phyloP scores from a whole-genome alignment of 2,113 vertebrate species.

The Silurus meridionalis region DNA sequence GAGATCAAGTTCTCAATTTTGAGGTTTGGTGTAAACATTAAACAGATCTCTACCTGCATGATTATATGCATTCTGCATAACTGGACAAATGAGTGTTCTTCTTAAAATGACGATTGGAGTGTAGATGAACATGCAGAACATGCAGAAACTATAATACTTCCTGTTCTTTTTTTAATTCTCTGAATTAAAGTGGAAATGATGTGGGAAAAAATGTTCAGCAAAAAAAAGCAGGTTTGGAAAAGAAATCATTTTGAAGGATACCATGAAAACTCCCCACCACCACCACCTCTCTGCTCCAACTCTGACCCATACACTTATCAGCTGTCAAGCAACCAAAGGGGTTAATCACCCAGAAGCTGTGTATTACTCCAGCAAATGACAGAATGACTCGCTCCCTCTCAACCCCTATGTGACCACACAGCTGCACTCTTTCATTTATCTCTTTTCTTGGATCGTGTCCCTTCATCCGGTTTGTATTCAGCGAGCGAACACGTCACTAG shows the following conservation, averaged over 20 bases:
- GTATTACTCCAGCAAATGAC: constrained; percentile 21
- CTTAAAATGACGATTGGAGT: neutral
- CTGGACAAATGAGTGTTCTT: neutral
- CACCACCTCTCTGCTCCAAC: constrained; percentile 1
- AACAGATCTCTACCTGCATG: neutral
- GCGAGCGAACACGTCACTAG: constrained; percentile 52
- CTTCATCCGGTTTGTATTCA: constrained; percentile 66
- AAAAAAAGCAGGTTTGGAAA: neutral
- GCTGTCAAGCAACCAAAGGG: constrained; percentile 26
- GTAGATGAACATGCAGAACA: neutral
- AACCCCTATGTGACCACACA: constrained; percentile 60
- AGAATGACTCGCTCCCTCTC: constrained; percentile 32
- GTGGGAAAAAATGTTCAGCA: neutral
- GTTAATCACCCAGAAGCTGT: constrained; percentile 42
- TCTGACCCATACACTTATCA: constrained; percentile 28
- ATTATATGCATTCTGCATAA: neutral
- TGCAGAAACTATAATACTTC: neutral
- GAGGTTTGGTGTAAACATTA: neutral
- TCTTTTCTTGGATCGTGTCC: constrained; percentile 53
- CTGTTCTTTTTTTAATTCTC: neutral
- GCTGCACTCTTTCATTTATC: constrained; percentile 71
- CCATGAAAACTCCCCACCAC: too few species aligned
- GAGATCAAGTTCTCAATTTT: neutral
- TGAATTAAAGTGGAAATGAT: neutral
- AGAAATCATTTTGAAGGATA: neutral